Conservation (phyloP, 2,888 invertebrate species). For the Mechanitis mazaeus region DNA sequence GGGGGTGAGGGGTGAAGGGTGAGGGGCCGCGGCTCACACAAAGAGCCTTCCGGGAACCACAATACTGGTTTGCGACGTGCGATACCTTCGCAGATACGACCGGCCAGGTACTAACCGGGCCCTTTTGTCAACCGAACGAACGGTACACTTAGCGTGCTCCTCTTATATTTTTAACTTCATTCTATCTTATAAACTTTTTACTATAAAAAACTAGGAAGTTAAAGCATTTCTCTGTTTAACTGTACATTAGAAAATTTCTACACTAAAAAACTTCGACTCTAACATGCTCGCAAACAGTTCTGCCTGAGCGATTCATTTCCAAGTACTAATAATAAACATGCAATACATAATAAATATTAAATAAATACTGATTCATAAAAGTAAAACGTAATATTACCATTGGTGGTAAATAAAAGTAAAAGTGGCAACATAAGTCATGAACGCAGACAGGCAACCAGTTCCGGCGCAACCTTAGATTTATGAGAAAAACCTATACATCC, state of each 20-base stretch:
- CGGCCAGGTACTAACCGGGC: constrained; percentile 53
- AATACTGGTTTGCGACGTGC: constrained; percentile 76
- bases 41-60: constrained; percentile 74
- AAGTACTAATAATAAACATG: neutral
- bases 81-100: constrained; percentile 73
- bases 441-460: neutral
- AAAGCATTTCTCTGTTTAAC: no score
- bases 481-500: neutral
- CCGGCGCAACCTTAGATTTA: neutral
- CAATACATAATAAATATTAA: neutral
- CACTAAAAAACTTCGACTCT: no score
- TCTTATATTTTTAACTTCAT: no score
- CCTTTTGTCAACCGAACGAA: constrained; percentile 59
- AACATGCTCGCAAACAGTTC: no score
- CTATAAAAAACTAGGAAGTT: no score
- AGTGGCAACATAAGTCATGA: neutral
- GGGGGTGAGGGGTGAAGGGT: constrained; percentile 36
- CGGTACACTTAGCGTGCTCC: constrained; percentile 36
- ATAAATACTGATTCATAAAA: neutral
- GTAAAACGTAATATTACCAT: neutral
- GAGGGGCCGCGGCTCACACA: constrained; percentile 56
- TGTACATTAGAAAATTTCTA: no score
- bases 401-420: neutral
- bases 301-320: neutral
- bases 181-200: no score